A percentile compares a stretch with the other conserved stretches of the same genome.
phyloP scores from a whole-genome alignment of 2,113 vertebrate genomes.

The Phodopus roborovskii region DNA sequence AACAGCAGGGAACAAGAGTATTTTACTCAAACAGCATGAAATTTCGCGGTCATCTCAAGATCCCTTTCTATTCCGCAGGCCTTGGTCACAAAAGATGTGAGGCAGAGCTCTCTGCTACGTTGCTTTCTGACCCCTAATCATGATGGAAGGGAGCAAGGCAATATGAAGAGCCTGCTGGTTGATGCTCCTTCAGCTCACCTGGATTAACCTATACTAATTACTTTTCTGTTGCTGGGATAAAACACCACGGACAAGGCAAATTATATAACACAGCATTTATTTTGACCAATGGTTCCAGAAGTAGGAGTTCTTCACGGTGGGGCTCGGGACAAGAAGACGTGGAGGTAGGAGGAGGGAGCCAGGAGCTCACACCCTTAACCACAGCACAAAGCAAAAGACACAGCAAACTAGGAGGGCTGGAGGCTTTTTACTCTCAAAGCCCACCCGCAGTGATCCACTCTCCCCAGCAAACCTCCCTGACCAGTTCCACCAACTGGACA shows the following conservation, averaged over 20 bases:
- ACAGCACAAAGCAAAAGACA: neutral
- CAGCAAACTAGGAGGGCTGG: neutral
- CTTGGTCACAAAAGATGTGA: neutral
- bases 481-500: neutral
- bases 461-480: neutral
- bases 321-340: neutral
- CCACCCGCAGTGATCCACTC: neutral
- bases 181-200: neutral
- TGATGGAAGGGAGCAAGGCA: neutral
- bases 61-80: neutral
- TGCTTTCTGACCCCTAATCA: neutral
- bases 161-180: neutral
- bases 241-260: neutral
- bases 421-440: neutral
- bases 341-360: neutral
- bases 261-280: neutral
- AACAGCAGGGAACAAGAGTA: neutral
- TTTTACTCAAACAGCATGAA: slow-evolving; percentile 7
- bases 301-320: neutral
- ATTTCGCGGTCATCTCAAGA: neutral
- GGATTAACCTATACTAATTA: neutral
- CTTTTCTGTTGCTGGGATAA: neutral
- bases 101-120: neutral
- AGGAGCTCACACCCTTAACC: neutral
- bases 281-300: neutral